Evolutionary conservation across 2,888 invertebrate species (phyloP).

Genomic region (Melanargia galathea): DNA sequence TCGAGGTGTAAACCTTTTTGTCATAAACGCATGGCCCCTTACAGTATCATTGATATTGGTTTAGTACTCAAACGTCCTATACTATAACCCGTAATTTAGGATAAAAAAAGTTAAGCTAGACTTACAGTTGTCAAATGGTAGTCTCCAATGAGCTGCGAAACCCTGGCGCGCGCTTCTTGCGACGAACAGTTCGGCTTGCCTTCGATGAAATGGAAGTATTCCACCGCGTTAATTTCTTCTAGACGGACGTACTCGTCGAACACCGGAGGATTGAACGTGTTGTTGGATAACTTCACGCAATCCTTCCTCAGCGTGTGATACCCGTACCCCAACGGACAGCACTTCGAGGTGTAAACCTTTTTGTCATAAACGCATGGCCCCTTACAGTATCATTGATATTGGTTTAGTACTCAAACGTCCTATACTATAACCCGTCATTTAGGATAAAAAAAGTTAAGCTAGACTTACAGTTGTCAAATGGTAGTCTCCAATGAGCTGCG

Average conservation of each 20-base stretch:
- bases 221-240: constrained; percentile 44
- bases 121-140: constrained; percentile 31
- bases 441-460: too few relatives aligned
- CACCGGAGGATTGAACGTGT: constrained; percentile 53
- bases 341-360: constrained; percentile 55
- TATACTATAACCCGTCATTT: constrained; percentile 50
- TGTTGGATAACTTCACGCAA: constrained; percentile 47
- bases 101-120: neutral
- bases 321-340: constrained; percentile 57
- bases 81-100: too few relatives aligned
- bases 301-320: constrained; percentile 42
- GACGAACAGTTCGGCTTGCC: constrained; percentile 53
- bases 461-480: too few relatives aligned
- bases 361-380: constrained; percentile 57
- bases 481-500: too few relatives aligned
- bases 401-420: constrained; percentile 50
- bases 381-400: constrained; percentile 44
- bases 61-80: too few relatives aligned
- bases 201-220: constrained; percentile 53
- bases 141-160: constrained; percentile 2
- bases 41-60: too few relatives aligned
- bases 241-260: constrained; percentile 47
- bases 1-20: too few relatives aligned
- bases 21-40: too few relatives aligned
- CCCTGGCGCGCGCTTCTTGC: constrained; percentile 41